Evolutionary conservation across 2,797 vertebrate genomes (phyloP).

Genomic region (Acipenser oxyrinchus): DNA sequence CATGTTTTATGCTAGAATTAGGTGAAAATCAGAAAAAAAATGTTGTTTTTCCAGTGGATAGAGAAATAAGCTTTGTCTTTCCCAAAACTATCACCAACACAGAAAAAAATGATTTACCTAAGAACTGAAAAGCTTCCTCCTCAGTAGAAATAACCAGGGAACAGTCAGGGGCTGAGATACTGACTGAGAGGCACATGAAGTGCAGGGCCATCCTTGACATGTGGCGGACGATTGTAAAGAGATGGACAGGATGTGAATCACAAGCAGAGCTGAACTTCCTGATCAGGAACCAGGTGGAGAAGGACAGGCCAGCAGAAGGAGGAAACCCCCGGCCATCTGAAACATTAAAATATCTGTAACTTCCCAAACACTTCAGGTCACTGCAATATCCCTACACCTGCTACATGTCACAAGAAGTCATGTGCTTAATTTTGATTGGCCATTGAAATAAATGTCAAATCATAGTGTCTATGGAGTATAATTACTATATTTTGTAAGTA

Average conservation of each 20-base stretch:
- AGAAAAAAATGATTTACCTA: conserved; percentile 56
- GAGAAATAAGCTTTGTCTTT: neutral
- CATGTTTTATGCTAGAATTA: too few species aligned
- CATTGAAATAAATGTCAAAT: too few species aligned
- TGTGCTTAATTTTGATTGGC: too few species aligned
- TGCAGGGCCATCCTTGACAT: conserved; percentile 82
- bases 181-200: conserved; percentile 78
- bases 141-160: conserved; percentile 83
- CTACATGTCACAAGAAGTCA: too few species aligned
- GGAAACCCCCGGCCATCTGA: conserved; percentile 80
- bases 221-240: conserved; percentile 80
- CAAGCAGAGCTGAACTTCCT: conserved; percentile 61
- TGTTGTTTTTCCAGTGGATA: too few species aligned
- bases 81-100: neutral
- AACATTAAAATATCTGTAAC: neutral
- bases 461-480: too few species aligned
- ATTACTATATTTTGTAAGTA: too few species aligned
- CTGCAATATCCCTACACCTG: too few species aligned
- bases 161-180: conserved; percentile 64
- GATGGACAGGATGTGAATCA: conserved; percentile 71
- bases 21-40: too few species aligned
- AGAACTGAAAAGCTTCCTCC: conserved; percentile 78
- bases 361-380: too few species aligned
- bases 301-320: conserved; percentile 69
- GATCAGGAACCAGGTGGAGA: conserved; percentile 89